phyloP scores from a whole-genome alignment of 64 coral and sea anemone species.

The Montipora capricornis region DNA sequence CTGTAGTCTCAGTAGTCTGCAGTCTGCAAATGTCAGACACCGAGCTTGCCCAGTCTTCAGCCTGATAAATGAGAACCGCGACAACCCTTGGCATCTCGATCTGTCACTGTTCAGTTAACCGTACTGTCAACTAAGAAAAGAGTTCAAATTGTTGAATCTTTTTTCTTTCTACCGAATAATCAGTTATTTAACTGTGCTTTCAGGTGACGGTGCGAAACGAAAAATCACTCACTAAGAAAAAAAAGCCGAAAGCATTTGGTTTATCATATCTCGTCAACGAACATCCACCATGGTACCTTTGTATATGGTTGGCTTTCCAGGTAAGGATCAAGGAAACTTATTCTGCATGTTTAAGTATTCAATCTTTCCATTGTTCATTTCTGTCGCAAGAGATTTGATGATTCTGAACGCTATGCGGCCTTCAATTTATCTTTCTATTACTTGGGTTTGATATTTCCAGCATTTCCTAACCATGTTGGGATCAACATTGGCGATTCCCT shows the following conservation, averaged over 20 bases:
- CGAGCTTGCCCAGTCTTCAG: too few relatives aligned
- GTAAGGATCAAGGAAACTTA: constrained; percentile 4
- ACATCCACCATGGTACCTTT: constrained; percentile 80
- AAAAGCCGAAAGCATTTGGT: constrained; percentile 56
- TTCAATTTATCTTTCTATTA: not conserved
- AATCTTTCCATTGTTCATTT: too few relatives aligned
- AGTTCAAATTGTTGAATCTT: too few relatives aligned
- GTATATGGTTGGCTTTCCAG: constrained; percentile 84
- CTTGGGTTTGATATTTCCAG: constrained; percentile 48
- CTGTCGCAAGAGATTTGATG: not conserved
- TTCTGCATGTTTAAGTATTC: too few relatives aligned
- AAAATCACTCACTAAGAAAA: not conserved
- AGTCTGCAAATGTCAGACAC: too few relatives aligned
- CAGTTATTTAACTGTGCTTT: not conserved
- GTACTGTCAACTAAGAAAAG: too few relatives aligned
- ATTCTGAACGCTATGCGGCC: too few relatives aligned
- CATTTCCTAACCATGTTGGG: constrained; percentile 98
- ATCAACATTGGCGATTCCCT: constrained; percentile 83
- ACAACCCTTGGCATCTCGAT: too few relatives aligned
- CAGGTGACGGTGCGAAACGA: not conserved
- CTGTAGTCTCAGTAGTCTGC: too few relatives aligned
- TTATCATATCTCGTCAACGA: constrained; percentile 80
- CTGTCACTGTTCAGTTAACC: too few relatives aligned
- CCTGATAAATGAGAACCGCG: too few relatives aligned
- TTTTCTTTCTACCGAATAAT: not conserved